Evolutionary conservation across 2,113 vertebrate genomes (phyloP).

Genomic region (Pardalotus punctatus): DNA sequence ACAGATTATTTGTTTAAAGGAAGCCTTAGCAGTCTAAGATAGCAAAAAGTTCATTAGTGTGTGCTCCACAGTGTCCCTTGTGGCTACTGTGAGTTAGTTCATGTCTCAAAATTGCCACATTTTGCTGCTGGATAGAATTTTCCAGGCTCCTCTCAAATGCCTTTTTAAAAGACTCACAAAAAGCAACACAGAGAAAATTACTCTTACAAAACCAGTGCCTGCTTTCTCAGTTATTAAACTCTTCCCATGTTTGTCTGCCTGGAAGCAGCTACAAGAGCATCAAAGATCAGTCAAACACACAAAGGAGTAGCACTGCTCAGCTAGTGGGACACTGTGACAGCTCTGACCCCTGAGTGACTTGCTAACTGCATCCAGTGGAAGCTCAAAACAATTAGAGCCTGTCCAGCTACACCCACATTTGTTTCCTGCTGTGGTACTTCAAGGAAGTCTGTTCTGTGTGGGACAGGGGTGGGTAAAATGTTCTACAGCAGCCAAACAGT

Average conservation of each 20-base stretch:
- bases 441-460: neutral
- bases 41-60: neutral
- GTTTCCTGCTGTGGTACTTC: slow-evolving; percentile 8
- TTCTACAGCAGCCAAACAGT: neutral
- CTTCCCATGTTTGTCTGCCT: neutral
- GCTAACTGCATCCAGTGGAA: neutral
- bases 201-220: neutral
- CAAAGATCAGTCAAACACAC: neutral
- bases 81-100: neutral
- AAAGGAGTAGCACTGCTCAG: neutral
- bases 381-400: slow-evolving; percentile 8
- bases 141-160: neutral
- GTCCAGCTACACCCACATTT: neutral
- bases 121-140: neutral
- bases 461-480: neutral
- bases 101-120: neutral
- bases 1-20: neutral
- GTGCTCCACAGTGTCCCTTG: neutral
- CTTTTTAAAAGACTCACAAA: neutral
- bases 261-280: neutral
- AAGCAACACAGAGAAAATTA: neutral
- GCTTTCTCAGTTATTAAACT: neutral
- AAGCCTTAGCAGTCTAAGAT: neutral
- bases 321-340: rapidly evolving
- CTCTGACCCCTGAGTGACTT: neutral